Evolutionary conservation across 2,797 vertebrate species (phyloP), one percentile per base, ranked within the genome.

Genomic region (Pitangus sulphuratus): DNA sequence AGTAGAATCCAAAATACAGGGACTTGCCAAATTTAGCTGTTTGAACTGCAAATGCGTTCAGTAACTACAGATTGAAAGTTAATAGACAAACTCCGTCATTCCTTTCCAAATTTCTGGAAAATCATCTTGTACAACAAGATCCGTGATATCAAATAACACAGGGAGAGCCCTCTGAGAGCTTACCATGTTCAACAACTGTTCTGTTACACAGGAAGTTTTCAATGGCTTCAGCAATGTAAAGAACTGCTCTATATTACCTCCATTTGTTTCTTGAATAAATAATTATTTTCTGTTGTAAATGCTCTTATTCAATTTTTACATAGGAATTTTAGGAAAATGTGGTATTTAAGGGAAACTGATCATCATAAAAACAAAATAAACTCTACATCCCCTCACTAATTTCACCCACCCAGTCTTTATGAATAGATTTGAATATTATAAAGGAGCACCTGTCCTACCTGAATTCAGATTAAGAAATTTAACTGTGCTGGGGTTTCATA

Each of bases 81-180:
- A 62, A 4, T 24, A 62, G 56, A 26, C 1, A 1, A 90, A 79
- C 11, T 44, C 28, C 0, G 0, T 15, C 53, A 31, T 3, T 87
- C 11, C 13, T 57, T 77, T 74, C 57, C 4, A 74, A 30, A 61
- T 58, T 70, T 66, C n/a, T 62, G 24, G 30, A 53, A 69, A n/a
- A 37, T 65, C n/a, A 35, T 30, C 45, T 54, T 57, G 24, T 18
- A 26, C 28, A 64, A 53, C 22, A 60, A 60, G 20, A 69, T 71
- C 31, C 31, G 42, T 62, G 19, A 18, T 18, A 40, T 28, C 45
- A 69, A 24, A 28, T 28, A 37, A 53, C n/a, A 37, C 0, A 3
- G 7, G 24, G 26, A 61, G 28, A 33, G 45, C 12, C 58, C 20
- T 79, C 45, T 9, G 37, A 47, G 1, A 60, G 33, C 9, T 37